A percentile compares a stretch with the other conserved stretches of the same genome.
Conservation (phyloP, 2,113 vertebrate species). For the Seriola rivoliana region DNA sequence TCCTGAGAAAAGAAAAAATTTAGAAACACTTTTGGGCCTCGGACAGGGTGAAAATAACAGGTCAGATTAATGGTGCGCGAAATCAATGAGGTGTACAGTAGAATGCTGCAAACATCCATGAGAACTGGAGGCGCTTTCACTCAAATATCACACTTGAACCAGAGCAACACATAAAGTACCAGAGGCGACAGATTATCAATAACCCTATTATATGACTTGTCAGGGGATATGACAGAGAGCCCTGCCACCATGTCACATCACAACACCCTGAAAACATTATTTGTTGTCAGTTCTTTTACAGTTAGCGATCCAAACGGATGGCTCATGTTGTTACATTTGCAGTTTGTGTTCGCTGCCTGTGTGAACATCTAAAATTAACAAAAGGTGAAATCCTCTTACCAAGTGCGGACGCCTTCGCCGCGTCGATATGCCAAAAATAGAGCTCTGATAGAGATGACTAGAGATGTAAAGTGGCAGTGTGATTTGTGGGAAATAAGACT, state of each 20-base stretch:
- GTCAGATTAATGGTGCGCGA: constrained; percentile 35
- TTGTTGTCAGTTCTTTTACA: neutral
- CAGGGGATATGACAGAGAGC: constrained; percentile 61
- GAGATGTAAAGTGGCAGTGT: neutral
- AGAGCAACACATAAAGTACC: constrained; percentile 57
- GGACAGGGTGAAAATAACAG: constrained; percentile 27
- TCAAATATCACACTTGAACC: constrained; percentile 61
- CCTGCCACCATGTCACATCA: constrained; percentile 41
- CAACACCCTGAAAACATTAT: constrained; percentile 32
- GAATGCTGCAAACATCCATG: neutral
- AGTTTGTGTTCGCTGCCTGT: neutral
- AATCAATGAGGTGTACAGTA: neutral
- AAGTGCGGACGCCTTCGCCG: neutral
- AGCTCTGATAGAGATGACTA: neutral
- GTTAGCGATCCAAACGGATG: neutral
- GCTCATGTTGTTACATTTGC: constrained; percentile 2
- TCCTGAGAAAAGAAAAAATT: neutral
- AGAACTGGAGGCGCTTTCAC: constrained; percentile 44
- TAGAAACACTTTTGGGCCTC: neutral
- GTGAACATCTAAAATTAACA: neutral
- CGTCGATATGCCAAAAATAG: neutral
- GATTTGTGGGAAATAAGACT: neutral
- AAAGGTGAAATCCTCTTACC: neutral
- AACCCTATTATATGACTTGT: constrained; percentile 73
- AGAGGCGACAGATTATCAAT: constrained; percentile 76